A percentile compares a stretch with the other conserved stretches of the same genome.
phyloP scores from a whole-genome alignment of 37 sponge, comb jelly and placozoan genomes.

The Spongilla lacustris region DNA sequence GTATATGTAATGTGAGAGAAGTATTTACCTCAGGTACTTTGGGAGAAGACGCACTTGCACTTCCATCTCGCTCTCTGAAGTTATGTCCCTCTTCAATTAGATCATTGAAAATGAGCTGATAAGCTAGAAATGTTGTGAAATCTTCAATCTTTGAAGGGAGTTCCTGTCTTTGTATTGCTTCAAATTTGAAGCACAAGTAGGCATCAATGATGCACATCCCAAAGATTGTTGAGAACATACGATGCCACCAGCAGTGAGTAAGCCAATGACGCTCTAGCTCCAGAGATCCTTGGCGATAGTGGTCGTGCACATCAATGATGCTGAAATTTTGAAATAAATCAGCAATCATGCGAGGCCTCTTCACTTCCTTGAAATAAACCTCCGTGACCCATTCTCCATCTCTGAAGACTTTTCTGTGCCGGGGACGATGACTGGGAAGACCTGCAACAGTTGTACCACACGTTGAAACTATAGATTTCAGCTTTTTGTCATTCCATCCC shows the following conservation, averaged over 20 bases:
- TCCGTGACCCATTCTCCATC: background rate
- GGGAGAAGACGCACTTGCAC: background rate
- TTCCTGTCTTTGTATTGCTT: background rate
- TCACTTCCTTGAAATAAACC: background rate
- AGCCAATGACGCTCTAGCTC: background rate
- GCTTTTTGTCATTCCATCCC: background rate
- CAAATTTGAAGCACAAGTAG: background rate
- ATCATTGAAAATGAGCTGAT: background rate
- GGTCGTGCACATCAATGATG: background rate
- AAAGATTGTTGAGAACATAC: background rate
- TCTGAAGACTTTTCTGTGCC: background rate
- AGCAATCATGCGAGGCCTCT: background rate
- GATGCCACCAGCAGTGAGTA: background rate
- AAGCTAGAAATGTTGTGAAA: background rate
- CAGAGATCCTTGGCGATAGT: constrained; percentile 1
- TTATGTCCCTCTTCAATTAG: background rate
- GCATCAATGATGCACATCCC: background rate
- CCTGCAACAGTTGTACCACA: constrained; percentile 1
- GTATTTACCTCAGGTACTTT: background rate
- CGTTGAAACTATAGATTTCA: background rate
- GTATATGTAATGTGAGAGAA: background rate
- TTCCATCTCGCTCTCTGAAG: background rate
- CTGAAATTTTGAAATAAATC: background rate
- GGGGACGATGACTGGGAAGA: background rate
- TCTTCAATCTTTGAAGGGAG: background rate